Percentiles rank a stretch among this genome's conserved stretches.
phyloP scores from a whole-genome alignment of 2,113 vertebrate genomes.

The Otis tarda region DNA sequence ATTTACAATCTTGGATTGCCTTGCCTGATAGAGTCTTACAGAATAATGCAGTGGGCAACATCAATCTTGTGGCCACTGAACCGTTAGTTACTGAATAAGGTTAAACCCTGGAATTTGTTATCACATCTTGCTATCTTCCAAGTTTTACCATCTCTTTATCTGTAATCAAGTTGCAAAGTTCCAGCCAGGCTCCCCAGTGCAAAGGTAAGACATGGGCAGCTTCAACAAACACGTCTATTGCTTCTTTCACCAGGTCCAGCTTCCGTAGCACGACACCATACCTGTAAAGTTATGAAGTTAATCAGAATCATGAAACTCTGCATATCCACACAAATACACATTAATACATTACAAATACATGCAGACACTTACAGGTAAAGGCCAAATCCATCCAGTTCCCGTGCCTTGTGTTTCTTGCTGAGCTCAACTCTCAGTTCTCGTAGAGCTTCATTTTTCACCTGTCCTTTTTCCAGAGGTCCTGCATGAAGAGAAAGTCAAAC shows the following conservation, averaged over 20 bases:
- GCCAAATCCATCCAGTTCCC: slow-evolving; percentile 94
- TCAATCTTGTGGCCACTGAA: not conserved
- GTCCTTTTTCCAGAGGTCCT: slow-evolving; percentile 97
- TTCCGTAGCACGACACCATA: slow-evolving; percentile 97
- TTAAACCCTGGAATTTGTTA: not conserved
- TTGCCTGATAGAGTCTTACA: not conserved
- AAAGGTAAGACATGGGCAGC: slow-evolving; percentile 91
- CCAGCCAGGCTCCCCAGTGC: slow-evolving; percentile 98
- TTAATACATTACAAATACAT: not conserved
- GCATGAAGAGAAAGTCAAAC: slow-evolving; percentile 4
- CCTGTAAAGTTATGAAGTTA: slow-evolving; percentile 53
- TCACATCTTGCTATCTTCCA: not conserved
- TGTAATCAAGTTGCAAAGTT: slow-evolving; percentile 97
- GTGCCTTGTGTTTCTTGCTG: slow-evolving; percentile 93
- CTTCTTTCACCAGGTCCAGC: slow-evolving; percentile 93
- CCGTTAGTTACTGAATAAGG: not conserved
- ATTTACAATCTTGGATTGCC: not conserved
- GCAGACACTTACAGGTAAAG: slow-evolving; percentile 87
- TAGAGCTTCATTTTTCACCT: slow-evolving; percentile 95
- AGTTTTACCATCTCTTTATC: slow-evolving; percentile 95
- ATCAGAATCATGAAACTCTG: not conserved
- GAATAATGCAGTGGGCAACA: not conserved
- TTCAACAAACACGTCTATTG: slow-evolving; percentile 94
- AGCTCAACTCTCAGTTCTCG: slow-evolving; percentile 94
- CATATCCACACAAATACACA: not conserved